Evolutionary conservation across 2,113 vertebrate genomes (phyloP).

Genomic region (Lethenteron reissneri): DNA sequence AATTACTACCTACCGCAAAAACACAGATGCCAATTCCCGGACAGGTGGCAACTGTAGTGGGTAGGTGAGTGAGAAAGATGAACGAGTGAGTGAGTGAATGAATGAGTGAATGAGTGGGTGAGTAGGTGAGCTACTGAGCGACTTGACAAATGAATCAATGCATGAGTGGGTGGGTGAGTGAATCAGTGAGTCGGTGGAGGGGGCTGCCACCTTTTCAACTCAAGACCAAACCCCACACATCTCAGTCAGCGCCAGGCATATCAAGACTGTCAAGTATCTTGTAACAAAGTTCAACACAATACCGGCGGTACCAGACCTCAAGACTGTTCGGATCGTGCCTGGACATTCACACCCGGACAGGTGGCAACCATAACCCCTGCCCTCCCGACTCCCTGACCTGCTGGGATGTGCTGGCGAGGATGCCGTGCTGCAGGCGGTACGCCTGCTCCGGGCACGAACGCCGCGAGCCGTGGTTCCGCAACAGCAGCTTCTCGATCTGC

Average conservation of each 20-base stretch:
- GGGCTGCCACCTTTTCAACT: neutral
- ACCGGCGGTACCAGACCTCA: neutral
- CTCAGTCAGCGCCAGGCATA: neutral
- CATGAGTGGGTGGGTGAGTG: no score
- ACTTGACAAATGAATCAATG: no score
- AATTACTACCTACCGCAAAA: no score
- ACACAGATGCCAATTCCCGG: no score
- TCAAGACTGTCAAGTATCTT: neutral
- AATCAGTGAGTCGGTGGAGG: no score
- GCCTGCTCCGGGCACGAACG: conserved; percentile 15
- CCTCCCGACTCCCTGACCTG: conserved; percentile 25
- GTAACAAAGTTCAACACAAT: neutral
- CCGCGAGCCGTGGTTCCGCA: conserved; percentile 40
- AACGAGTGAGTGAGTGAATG: no score
- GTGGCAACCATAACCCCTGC: neutral
- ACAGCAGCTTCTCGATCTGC: conserved; percentile 51
- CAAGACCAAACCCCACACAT: neutral
- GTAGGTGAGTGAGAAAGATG: no score
- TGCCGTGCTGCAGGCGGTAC: conserved; percentile 20
- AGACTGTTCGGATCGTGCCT: neutral
- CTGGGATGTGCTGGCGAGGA: conserved; percentile 29
- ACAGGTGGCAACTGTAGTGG: no score
- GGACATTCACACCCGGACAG: neutral
- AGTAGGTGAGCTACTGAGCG: no score
- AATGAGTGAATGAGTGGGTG: no score